Evolutionary conservation across 2,888 invertebrate species (phyloP).

Genomic region (Drosophila merina): DNA sequence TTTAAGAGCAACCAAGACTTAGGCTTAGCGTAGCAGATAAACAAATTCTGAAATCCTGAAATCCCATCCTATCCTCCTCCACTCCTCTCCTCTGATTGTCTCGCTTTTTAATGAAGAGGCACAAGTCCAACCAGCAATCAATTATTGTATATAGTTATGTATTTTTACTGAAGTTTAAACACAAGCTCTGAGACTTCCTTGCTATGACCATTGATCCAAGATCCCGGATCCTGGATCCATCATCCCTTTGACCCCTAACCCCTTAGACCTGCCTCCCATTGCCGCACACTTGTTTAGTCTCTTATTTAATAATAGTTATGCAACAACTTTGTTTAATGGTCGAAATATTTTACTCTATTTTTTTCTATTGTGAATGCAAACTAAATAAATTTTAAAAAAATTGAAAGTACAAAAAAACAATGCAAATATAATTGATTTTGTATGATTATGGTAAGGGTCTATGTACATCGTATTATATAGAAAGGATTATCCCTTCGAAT

Average conservation of each 20-base stretch:
- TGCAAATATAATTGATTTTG: no score
- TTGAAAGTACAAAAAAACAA: conserved; percentile 62
- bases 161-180: conserved; percentile 37
- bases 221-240: neutral
- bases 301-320: conserved; percentile 32
- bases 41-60: neutral
- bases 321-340: conserved; percentile 56
- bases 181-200: conserved; percentile 11
- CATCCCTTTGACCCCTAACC: neutral
- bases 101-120: conserved; percentile 34
- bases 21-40: conserved; percentile 62
- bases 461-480: no score
- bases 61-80: neutral
- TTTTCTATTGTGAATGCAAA: conserved; percentile 50
- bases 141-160: conserved; percentile 32
- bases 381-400: conserved; percentile 49
- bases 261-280: conserved; percentile 1
- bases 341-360: conserved; percentile 28
- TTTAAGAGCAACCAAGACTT: conserved; percentile 55
- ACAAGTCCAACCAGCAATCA: conserved; percentile 24
- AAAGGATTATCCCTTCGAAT: no score
- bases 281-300: conserved; percentile 27
- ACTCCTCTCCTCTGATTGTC: neutral
- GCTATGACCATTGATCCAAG: conserved; percentile 5
- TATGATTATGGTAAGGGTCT: no score